Base-by-base conservation (phyloP, 1,140 invertebrate species). In the Nymphalis io region DNA sequence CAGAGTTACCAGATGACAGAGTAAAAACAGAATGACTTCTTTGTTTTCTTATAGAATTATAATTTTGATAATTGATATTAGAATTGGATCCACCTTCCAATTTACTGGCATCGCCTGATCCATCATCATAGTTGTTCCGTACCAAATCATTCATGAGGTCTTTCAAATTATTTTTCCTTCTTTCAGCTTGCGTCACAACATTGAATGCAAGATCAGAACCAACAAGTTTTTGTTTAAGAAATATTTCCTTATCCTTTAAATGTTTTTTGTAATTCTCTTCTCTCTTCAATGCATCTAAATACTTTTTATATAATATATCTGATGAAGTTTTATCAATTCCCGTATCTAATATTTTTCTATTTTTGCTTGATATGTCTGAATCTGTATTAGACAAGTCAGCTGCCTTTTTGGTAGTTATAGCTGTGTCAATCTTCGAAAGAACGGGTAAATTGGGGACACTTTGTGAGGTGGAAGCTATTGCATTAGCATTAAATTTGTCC, bases 21-120 rank as follows among this genome's bases (percentile, higher is more conserved):
- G 89, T 91, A 64, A 88, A 91, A 11, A 91, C 88, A 60, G 89
- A 89, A 72, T 91, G 89, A 66, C 84, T 89, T 82, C 79, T 85
- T 27, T 85, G 84, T 48, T 74, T 85, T 63, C 69, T 81, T 15
- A 74, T 13, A 51, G 68, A 39, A 74, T 65, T 68, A 38, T 64
- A 70, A 66, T 51, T 71, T 16, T 81, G 74, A 60, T 73, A 65
- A 58, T 82, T 60, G 6, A 61, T 57, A 73, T 84, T 73, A 38
- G 73, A 73, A 44, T 69, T 75, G 13, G 75, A 75, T 18, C 80
- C 76, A 13, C 83, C 80, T 78, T 88, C 84, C 53, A 88, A 68
- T 76, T 85, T 91, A 75, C 81, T 85, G 44, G 88, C 87, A 79
- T 91, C 88, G 20, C 88, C 89, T 39, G 88, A 89, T 16, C 89